Evolutionary conservation across 2,113 vertebrate genomes (phyloP).

Genomic region (Falco punctatus): DNA sequence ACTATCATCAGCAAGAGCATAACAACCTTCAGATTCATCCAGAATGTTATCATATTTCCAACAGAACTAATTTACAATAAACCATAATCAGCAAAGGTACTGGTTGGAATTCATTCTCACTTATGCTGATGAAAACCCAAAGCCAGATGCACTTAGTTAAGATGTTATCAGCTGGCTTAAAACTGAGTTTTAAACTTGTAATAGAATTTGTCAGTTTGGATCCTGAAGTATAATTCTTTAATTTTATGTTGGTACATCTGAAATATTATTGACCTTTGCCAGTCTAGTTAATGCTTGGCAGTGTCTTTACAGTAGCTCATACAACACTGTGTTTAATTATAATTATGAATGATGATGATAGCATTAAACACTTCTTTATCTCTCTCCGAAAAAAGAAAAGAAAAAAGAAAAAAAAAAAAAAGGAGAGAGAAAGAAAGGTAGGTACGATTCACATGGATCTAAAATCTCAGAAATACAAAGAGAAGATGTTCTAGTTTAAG

Average conservation of each 20-base stretch:
- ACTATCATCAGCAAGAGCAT: background rate
- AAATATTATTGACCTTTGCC: background rate
- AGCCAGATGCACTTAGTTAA: background rate
- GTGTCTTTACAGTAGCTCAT: background rate
- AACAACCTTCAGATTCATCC: background rate
- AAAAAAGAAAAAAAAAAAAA: no score
- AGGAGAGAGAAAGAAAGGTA: accelerated
- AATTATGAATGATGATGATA: background rate
- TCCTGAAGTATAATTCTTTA: background rate
- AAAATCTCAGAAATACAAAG: background rate
- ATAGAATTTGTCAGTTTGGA: background rate
- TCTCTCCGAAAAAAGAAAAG: no score
- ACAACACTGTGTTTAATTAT: background rate
- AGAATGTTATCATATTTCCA: background rate
- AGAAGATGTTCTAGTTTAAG: background rate
- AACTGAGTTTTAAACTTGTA: background rate
- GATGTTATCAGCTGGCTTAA: background rate
- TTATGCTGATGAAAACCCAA: background rate
- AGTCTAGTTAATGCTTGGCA: background rate
- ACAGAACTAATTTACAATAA: background rate
- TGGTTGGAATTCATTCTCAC: background rate
- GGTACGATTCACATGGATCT: background rate
- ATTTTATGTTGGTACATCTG: background rate
- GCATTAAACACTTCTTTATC: background rate
- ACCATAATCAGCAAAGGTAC: background rate